A percentile compares a stretch with the other conserved stretches of the same genome.
Conservation (phyloP, 2,113 vertebrate genomes). For the Sterrhoptilus dennistouni region DNA sequence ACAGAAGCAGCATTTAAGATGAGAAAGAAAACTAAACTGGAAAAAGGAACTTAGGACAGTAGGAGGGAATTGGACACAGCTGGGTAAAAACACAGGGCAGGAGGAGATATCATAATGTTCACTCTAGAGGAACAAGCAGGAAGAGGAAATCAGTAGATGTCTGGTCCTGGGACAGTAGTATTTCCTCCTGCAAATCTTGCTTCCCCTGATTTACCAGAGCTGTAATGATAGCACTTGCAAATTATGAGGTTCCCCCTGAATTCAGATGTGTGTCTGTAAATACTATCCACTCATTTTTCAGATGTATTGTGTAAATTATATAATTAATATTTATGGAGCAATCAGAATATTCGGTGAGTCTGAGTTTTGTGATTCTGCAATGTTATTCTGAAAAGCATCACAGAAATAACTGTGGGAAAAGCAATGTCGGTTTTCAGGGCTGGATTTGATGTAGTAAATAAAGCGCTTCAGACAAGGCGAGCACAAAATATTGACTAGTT, state of each 20-base stretch:
- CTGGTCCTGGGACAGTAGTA: neutral
- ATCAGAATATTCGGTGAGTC: neutral
- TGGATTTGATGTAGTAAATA: neutral
- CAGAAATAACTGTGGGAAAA: neutral
- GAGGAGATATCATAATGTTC: neutral
- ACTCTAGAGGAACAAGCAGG: neutral
- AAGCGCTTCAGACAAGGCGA: slow-evolving; percentile 12
- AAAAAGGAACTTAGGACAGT: neutral
- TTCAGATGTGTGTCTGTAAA: neutral
- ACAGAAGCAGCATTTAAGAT: neutral
- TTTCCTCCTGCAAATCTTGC: neutral
- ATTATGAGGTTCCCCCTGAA: neutral
- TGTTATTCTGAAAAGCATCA: neutral
- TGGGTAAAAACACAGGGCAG: neutral
- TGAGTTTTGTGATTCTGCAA: neutral
- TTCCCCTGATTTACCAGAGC: neutral
- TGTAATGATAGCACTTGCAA: neutral
- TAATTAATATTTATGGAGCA: neutral
- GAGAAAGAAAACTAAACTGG: neutral
- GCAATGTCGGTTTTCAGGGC: neutral
- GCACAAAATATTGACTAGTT: slow-evolving; percentile 44
- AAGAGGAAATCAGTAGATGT: neutral
- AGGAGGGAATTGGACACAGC: neutral
- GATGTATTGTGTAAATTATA: neutral
- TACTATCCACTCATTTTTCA: neutral